Evolutionary conservation across 2,113 vertebrate species (phyloP).

Genomic region (Nothocercus julius): DNA sequence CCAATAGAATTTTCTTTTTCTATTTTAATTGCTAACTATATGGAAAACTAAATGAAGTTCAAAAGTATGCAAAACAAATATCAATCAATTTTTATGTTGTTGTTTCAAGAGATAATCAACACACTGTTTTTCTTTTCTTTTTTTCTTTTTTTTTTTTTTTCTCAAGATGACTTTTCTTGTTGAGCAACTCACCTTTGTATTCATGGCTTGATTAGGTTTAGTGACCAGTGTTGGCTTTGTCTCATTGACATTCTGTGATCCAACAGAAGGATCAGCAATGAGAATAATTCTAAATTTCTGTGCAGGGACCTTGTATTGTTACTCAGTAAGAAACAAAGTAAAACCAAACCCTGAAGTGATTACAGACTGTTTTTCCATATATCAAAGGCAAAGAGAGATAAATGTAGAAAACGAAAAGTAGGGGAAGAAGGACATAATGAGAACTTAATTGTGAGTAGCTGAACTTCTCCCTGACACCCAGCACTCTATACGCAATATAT

Average conservation of each 20-base stretch:
- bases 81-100: background rate
- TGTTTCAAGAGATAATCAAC: background rate
- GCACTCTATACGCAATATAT: background rate
- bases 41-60: background rate
- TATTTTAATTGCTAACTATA: background rate
- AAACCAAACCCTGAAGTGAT: background rate
- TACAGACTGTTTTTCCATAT: background rate
- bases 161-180: background rate
- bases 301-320: background rate
- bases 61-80: background rate
- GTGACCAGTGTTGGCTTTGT: background rate
- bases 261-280: background rate
- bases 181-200: constrained; percentile 1
- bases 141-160: background rate
- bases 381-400: background rate
- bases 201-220: background rate
- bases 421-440: background rate
- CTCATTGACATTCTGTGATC: background rate
- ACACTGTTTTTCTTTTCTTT: constrained; percentile 10
- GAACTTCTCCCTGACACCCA: background rate
- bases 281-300: background rate
- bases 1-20: background rate
- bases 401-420: background rate
- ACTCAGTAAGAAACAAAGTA: background rate
- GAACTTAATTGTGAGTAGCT: background rate